phyloP scores from a whole-genome alignment of 2,113 vertebrate genomes.

The Excalfactoria chinensis region DNA sequence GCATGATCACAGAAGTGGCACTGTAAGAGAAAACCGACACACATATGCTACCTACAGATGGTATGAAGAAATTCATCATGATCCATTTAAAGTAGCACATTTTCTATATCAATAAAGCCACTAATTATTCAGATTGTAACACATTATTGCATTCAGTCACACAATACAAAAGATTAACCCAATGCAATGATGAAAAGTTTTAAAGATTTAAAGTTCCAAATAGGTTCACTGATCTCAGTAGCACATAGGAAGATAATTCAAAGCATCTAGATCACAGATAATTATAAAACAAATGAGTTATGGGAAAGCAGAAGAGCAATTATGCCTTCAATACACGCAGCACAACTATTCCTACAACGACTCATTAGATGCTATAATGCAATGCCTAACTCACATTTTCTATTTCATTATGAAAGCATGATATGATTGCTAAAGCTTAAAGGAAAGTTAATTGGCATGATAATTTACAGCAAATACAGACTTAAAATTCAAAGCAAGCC shows the following conservation, averaged over 20 bases:
- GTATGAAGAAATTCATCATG: neutral
- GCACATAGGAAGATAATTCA: neutral
- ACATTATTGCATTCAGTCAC: neutral
- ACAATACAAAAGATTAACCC: neutral
- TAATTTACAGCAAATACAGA: neutral
- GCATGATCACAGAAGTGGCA: neutral
- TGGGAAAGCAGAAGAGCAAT: neutral
- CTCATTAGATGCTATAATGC: neutral
- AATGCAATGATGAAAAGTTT: too few relatives aligned
- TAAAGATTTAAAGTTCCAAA: neutral
- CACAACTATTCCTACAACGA: neutral
- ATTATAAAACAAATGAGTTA: conserved; percentile 1
- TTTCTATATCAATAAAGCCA: neutral
- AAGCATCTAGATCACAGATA: neutral
- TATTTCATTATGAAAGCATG: neutral
- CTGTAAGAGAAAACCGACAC: neutral
- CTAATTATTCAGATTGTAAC: neutral
- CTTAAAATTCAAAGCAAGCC: neutral
- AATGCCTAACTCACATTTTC: neutral
- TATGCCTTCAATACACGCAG: neutral
- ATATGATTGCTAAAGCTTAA: neutral
- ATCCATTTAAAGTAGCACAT: neutral
- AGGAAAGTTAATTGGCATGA: neutral
- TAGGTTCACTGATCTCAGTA: neutral
- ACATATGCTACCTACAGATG: neutral